These are phyloP conservation scores for Echinops telfairi DNA, from an alignment of 2,113 vertebrate species.

Conservation along the genomic window DNA sequence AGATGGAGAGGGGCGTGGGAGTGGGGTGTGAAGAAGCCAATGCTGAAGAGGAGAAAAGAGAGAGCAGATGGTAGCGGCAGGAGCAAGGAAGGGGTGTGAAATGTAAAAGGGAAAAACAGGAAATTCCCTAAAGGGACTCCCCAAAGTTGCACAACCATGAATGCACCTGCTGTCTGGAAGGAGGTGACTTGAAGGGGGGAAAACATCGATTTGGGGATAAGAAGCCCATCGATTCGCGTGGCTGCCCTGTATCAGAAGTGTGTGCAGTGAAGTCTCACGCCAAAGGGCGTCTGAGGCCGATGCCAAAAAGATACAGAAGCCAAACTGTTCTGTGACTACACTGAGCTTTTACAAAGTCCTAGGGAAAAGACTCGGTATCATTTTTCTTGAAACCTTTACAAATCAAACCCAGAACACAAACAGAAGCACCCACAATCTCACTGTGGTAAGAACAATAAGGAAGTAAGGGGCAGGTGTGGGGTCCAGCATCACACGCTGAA, in stretches of 20 bases:
- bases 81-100: conserved; percentile 91
- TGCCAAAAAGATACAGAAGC: neutral
- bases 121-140: conserved; percentile 93
- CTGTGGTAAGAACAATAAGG: neutral
- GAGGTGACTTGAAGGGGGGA: conserved; percentile 79
- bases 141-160: conserved; percentile 89
- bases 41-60: conserved; percentile 89
- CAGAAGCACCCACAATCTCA: neutral
- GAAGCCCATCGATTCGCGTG: conserved; percentile 54
- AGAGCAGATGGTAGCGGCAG: conserved; percentile 90
- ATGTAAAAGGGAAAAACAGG: conserved; percentile 91
- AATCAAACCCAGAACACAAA: conserved; percentile 15
- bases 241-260: conserved; percentile 47
- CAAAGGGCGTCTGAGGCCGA: neutral
- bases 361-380: neutral
- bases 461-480: conserved; percentile 8
- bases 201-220: conserved; percentile 55
- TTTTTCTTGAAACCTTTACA: conserved; percentile 7
- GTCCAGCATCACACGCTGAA: conserved; percentile 2
- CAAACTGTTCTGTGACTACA: conserved; percentile 14
- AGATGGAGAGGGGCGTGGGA: conserved; percentile 90
- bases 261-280: neutral
- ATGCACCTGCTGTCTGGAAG: conserved; percentile 83
- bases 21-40: conserved; percentile 91
- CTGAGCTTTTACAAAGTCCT: neutral